Conservation (phyloP, 2,113 vertebrate species). For the Mormoops blainvillei region DNA sequence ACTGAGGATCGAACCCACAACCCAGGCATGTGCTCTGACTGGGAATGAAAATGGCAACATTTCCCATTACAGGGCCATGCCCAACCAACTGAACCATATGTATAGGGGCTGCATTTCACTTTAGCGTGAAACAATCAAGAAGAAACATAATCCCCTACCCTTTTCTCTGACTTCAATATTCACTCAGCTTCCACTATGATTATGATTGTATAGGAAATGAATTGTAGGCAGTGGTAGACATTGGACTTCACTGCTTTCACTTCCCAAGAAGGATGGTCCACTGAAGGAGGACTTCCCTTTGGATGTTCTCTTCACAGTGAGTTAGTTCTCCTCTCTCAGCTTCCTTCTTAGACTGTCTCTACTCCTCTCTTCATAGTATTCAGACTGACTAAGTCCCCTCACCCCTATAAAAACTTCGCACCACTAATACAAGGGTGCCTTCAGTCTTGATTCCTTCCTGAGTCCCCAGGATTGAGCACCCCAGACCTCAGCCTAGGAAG, state of each 20-base stretch:
- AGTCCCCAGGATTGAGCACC: neutral
- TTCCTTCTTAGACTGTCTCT: neutral
- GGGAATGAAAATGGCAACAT: no score
- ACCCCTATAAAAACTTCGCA: neutral
- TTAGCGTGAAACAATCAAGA: neutral
- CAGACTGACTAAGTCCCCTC: neutral
- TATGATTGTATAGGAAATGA: neutral
- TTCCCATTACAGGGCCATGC: no score
- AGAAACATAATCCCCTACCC: no score
- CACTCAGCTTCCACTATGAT: neutral
- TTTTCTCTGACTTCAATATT: neutral
- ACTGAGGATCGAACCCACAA: no score
- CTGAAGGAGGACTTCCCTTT: neutral
- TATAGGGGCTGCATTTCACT: neutral
- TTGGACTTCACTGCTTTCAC: neutral
- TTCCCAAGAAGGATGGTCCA: neutral
- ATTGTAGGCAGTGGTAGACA: neutral
- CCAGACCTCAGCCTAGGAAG: neutral
- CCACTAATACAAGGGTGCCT: neutral
- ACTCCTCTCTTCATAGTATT: neutral
- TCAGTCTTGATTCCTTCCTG: neutral
- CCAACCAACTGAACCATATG: no score
- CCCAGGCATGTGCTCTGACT: no score
- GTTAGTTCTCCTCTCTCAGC: neutral
- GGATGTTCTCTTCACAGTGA: neutral